These are phyloP conservation scores for Pionites leucogaster DNA, from an alignment of 2,113 vertebrate genomes.

Conservation along the genomic window DNA sequence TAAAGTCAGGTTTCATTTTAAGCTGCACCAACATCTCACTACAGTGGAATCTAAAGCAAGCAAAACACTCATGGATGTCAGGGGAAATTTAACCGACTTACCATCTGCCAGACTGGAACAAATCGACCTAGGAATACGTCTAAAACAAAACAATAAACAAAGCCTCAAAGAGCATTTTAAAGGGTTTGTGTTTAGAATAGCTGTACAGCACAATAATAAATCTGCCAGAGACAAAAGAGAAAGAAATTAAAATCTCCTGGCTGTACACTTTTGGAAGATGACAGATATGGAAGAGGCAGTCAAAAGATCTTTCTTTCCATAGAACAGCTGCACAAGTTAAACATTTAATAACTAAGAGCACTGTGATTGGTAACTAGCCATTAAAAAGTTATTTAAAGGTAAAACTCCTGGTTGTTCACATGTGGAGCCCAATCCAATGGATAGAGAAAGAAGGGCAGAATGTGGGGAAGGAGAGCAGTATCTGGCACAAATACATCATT, in stretches of 20 bases:
- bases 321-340: background rate
- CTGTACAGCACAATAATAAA: background rate
- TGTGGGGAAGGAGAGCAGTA: background rate
- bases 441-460: background rate
- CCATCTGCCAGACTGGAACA: background rate
- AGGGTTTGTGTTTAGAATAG: background rate
- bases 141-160: conserved; percentile 2
- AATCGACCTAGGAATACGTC: background rate
- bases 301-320: background rate
- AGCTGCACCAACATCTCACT: background rate
- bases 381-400: background rate
- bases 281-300: background rate
- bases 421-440: background rate
- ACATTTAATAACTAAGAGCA: background rate
- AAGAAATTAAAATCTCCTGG: conserved; percentile 25
- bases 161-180: background rate
- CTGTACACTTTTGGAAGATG: background rate
- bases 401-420: background rate
- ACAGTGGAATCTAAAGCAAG: background rate
- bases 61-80: background rate
- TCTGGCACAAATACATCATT: background rate
- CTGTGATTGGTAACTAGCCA: background rate
- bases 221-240: background rate
- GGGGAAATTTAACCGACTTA: background rate
- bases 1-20: background rate